Percentiles rank a stretch among this genome's conserved stretches.
These are phyloP conservation scores for Bucorvus abyssinicus DNA, from an alignment of 2,797 vertebrate genomes.

Conservation along the genomic window DNA sequence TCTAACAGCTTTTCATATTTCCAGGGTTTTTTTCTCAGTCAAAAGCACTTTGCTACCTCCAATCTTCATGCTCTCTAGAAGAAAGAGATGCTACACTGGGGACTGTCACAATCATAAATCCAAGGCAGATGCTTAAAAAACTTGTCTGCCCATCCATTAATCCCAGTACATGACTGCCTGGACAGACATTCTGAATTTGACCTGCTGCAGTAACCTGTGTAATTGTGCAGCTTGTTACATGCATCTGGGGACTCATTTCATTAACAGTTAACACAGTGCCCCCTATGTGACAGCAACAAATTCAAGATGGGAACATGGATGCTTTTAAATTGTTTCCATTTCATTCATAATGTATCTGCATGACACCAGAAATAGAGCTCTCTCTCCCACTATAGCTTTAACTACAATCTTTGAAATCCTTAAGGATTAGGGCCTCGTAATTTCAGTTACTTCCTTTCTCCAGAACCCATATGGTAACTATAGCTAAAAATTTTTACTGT, in stretches of 20 bases:
- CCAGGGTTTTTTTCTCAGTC: background rate
- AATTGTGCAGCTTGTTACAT: background rate
- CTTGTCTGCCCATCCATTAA: background rate
- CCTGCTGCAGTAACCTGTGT: background rate
- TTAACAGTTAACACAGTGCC: background rate
- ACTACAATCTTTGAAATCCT: background rate
- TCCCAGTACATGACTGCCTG: background rate
- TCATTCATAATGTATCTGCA: background rate
- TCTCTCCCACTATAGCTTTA: background rate
- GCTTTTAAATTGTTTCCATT: background rate
- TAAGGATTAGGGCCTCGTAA: background rate
- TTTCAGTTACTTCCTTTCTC: slow-evolving; percentile 13
- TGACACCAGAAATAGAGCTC: background rate
- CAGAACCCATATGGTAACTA: background rate
- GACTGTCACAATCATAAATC: background rate
- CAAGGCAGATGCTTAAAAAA: background rate
- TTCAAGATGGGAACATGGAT: background rate
- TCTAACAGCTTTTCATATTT: background rate
- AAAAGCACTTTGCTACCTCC: background rate
- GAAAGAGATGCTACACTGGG: background rate
- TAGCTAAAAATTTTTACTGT: background rate
- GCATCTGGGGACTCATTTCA: background rate
- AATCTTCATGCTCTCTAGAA: background rate
- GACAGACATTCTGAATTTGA: background rate
- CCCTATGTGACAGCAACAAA: background rate